These are phyloP conservation scores for Diglossa brunneiventris DNA, from an alignment of 2,113 vertebrate species.

Conservation along the genomic window DNA sequence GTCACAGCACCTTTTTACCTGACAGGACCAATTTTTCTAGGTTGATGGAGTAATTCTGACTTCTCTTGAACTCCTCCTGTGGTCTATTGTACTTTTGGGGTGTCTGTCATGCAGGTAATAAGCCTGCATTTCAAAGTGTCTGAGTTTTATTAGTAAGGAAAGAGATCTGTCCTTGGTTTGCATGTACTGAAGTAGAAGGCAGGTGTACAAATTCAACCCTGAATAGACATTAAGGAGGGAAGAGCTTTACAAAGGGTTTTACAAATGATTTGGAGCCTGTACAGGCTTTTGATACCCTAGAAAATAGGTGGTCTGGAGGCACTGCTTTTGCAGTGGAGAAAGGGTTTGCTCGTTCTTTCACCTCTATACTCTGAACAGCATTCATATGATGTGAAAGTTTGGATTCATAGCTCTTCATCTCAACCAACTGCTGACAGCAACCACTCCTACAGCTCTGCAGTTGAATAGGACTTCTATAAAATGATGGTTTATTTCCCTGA, in stretches of 20 bases:
- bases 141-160: background rate
- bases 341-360: background rate
- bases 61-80: background rate
- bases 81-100: fast-evolving
- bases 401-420: background rate
- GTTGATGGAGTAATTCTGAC: background rate
- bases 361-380: background rate
- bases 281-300: background rate
- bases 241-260: background rate
- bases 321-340: background rate
- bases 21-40: background rate
- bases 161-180: background rate
- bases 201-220: background rate
- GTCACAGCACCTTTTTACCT: background rate
- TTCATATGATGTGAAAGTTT: background rate
- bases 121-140: background rate
- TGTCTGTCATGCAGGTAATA: background rate
- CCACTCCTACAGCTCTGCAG: background rate
- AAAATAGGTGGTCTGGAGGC: background rate
- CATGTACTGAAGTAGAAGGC: background rate
- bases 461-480: background rate
- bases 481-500: background rate
- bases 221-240: background rate
- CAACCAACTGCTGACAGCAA: background rate
- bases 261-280: background rate